phyloP scores from a whole-genome alignment of 2,888 invertebrate species.

The Metopia argyrocephala region DNA sequence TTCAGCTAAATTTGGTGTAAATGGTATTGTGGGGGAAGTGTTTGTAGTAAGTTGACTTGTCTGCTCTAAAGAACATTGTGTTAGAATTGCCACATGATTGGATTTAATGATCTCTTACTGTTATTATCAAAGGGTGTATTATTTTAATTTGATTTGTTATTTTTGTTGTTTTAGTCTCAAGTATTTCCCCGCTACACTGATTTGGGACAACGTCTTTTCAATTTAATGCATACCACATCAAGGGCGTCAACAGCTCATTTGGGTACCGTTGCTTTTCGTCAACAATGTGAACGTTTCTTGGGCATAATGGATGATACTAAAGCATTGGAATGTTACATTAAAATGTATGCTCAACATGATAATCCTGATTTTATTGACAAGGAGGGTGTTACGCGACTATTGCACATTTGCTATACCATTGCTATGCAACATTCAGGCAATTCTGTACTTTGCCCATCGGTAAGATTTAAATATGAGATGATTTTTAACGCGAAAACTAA shows the following conservation, averaged over 20 bases:
- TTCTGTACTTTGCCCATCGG: constrained; percentile 82
- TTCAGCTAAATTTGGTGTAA: constrained; percentile 84
- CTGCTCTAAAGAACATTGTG: not conserved
- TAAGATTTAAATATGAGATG: constrained; percentile 67
- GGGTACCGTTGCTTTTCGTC: constrained; percentile 83
- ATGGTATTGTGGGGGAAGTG: constrained; percentile 83
- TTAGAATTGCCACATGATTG: not conserved
- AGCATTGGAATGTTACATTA: constrained; percentile 85
- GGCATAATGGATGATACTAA: constrained; percentile 81
- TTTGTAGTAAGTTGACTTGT: constrained; percentile 74
- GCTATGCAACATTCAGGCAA: constrained; percentile 88
- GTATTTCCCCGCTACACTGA: constrained; percentile 89
- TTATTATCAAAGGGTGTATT: not conserved
- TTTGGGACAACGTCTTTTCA: constrained; percentile 84
- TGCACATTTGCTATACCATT: constrained; percentile 87
- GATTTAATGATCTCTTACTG: not conserved
- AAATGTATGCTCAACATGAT: constrained; percentile 81
- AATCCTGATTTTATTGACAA: constrained; percentile 82
- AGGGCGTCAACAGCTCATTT: constrained; percentile 83
- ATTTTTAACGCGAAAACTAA: no score
- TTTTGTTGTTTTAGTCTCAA: constrained; percentile 81
- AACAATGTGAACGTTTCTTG: constrained; percentile 85
- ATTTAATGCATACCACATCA: constrained; percentile 81
- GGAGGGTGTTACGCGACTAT: constrained; percentile 83
- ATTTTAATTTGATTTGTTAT: constrained; percentile 34